Evolutionary conservation across 2,113 vertebrate genomes (phyloP).

Genomic region (Chlorodrepanis virens): DNA sequence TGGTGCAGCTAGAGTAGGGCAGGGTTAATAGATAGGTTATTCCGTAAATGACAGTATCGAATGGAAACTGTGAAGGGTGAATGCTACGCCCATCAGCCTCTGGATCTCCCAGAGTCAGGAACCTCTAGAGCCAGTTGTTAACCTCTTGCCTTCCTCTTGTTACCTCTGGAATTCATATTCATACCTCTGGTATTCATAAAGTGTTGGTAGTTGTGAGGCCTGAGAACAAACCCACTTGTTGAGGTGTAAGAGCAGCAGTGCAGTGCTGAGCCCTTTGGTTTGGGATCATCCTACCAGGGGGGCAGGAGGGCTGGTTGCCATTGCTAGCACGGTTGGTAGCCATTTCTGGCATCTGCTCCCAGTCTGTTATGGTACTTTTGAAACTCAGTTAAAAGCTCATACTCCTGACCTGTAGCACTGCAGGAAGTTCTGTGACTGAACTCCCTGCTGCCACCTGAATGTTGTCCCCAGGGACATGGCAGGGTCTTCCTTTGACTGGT

Average conservation of each 20-base stretch:
- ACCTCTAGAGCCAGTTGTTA: neutral
- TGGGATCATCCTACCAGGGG: neutral
- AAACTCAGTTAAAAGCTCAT: neutral
- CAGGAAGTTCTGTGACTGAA: neutral
- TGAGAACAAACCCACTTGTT: fast-evolving
- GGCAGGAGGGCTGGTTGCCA: neutral
- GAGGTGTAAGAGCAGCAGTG: too few species aligned
- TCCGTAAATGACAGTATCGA: slow-evolving; percentile 47
- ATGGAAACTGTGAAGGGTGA: neutral
- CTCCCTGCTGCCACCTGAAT: neutral
- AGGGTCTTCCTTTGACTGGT: neutral
- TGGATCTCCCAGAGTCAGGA: neutral
- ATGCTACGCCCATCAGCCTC: neutral
- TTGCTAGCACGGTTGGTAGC: neutral
- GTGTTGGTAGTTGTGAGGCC: neutral
- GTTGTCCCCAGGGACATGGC: neutral
- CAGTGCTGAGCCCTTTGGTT: fast-evolving
- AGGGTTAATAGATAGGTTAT: slow-evolving; percentile 47
- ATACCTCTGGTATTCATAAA: neutral
- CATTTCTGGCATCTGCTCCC: neutral
- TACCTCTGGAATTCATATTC: neutral
- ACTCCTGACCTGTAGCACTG: fast-evolving
- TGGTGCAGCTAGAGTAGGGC: neutral
- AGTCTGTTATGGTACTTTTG: fast-evolving
- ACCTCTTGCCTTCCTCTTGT: neutral